Percentiles rank a stretch among this genome's conserved stretches.
Conservation (phyloP, 1,140 invertebrate species). For the Telenomus remus region DNA sequence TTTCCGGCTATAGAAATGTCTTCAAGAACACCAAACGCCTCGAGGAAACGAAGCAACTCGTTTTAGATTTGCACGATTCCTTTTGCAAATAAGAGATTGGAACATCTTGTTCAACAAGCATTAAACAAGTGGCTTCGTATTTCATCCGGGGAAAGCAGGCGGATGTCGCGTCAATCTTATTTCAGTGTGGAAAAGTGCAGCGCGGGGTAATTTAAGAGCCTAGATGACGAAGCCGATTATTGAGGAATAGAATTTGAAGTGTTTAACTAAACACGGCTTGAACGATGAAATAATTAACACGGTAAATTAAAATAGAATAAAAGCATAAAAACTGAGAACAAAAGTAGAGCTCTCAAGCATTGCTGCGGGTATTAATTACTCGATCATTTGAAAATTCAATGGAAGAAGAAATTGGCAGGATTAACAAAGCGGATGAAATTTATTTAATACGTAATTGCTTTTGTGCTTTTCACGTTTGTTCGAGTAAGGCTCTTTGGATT, state of each 20-base stretch:
- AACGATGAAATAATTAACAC: conserved; percentile 6
- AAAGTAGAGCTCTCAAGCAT: conserved; percentile 33
- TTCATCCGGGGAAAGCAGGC: conserved; percentile 52
- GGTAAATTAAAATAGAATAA: not conserved
- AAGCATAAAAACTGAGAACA: conserved; percentile 13
- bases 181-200: conserved; percentile 15
- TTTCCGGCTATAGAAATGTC: conserved; percentile 2
- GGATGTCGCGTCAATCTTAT: conserved; percentile 27
- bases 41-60: conserved; percentile 29
- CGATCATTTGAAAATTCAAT: conserved; percentile 64
- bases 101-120: conserved; percentile 54
- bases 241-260: conserved; percentile 9
- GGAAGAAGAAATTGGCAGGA: conserved; percentile 17
- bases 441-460: conserved; percentile 13
- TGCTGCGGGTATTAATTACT: conserved; percentile 47
- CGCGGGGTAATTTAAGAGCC: conserved; percentile 15
- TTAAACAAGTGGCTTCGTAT: conserved; percentile 56
- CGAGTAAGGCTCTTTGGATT: not conserved
- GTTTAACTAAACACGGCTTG: conserved; percentile 13
- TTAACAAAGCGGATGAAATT: conserved; percentile 1
- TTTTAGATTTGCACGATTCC: conserved; percentile 37
- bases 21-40: conserved; percentile 25
- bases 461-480: not conserved
- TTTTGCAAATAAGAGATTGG: conserved; percentile 33
- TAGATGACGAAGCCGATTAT: conserved; percentile 4